A percentile compares a stretch with the other conserved stretches of the same genome.
Evolutionary conservation across 2,888 invertebrate genomes (phyloP).

Genomic region (Tetramorium bicarinatum): DNA sequence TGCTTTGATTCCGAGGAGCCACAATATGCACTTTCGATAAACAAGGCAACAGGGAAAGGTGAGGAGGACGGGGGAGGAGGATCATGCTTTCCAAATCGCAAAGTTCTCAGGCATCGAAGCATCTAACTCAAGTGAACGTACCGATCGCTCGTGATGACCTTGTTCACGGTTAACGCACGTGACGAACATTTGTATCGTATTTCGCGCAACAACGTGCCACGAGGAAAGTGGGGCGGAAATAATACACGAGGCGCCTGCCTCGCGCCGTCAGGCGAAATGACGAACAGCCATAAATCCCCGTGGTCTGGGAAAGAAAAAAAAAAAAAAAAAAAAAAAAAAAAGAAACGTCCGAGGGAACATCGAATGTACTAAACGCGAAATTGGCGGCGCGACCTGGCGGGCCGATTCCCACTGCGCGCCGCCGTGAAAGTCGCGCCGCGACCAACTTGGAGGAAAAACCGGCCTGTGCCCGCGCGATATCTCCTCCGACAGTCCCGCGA

Average conservation of each 20-base stretch:
- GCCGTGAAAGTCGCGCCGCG: slow-evolving; percentile 39
- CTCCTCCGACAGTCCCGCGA: neutral
- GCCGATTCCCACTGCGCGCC: slow-evolving; percentile 10
- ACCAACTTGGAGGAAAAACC: slow-evolving; percentile 29
- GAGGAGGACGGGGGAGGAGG: too few relatives aligned
- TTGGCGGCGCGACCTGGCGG: neutral
- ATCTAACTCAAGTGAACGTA: neutral
- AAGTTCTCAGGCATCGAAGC: neutral
- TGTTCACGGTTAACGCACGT: slow-evolving; percentile 35
- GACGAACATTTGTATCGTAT: neutral
- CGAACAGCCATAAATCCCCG: neutral
- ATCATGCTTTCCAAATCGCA: neutral
- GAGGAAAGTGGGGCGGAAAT: slow-evolving; percentile 50
- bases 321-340: neutral
- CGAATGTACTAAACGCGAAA: neutral
- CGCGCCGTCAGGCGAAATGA: slow-evolving; percentile 4
- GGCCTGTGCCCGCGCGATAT: slow-evolving; percentile 23
- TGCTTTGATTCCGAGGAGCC: neutral
- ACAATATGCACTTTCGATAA: neutral
- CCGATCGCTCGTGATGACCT: slow-evolving; percentile 21
- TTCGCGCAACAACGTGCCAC: slow-evolving; percentile 7
- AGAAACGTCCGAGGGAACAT: neutral
- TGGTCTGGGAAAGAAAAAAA: too few relatives aligned
- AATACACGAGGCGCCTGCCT: neutral
- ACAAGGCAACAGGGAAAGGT: neutral